A percentile compares a stretch with the other conserved stretches of the same genome.
These are phyloP conservation scores for Drosophila anomalata DNA, from an alignment of 2,888 invertebrate species.

Conservation along the genomic window DNA sequence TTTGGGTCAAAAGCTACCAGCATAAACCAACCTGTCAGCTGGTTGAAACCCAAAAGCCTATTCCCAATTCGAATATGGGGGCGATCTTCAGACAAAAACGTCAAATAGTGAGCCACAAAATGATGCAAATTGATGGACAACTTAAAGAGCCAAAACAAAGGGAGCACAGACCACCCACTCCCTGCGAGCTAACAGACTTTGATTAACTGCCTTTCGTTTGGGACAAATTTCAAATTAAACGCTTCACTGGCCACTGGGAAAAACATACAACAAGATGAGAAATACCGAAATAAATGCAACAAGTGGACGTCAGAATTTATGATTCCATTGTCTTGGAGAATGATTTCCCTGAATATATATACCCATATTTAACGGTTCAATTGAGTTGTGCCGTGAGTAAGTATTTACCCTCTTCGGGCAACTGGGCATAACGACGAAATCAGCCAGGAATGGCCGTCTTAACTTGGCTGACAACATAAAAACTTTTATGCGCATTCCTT, in stretches of 20 bases:
- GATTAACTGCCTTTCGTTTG: conserved; percentile 51
- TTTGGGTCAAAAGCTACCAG: conserved; percentile 52
- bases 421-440: conserved; percentile 11
- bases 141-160: conserved; percentile 19
- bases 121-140: conserved; percentile 41
- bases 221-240: conserved; percentile 70
- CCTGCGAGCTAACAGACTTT: conserved; percentile 42
- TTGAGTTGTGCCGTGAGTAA: conserved; percentile 28
- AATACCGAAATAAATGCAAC: conserved; percentile 10
- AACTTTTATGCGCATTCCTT: conserved; percentile 75
- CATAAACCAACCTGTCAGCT: conserved; percentile 23
- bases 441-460: conserved; percentile 26
- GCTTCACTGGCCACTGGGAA: conserved; percentile 61
- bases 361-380: conserved; percentile 42
- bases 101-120: conserved; percentile 37
- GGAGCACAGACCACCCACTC: conserved; percentile 47
- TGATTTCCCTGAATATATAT: conserved; percentile 22
- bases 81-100: conserved; percentile 43
- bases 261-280: neutral
- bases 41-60: conserved; percentile 28
- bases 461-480: conserved; percentile 66
- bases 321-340: conserved; percentile 42
- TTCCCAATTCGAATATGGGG: conserved; percentile 35
- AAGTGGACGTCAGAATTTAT: conserved; percentile 46
- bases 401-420: conserved; percentile 17